Base-by-base conservation (phyloP, 2,113 vertebrate genomes). In the Morone saxatilis region DNA sequence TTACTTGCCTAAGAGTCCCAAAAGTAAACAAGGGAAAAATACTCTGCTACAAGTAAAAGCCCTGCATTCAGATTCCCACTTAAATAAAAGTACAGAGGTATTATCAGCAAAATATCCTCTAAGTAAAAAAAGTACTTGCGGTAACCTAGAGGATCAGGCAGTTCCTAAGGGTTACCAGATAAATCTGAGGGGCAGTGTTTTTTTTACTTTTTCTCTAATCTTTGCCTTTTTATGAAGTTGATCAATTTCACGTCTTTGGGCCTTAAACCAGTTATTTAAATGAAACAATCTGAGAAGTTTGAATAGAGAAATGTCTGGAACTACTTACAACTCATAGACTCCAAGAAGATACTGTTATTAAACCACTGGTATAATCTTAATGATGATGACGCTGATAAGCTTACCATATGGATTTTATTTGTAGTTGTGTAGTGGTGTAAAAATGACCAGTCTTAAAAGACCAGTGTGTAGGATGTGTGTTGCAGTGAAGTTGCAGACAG, bases 1-100 rank as follows among this genome's bases (percentile, higher is more conserved):
- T 76, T 51, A 19, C 69, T 73, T 10, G 11, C 54, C 20, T 70
- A 51, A 76, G 62, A 67, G 25, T 45, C 22, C 43, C 13, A 69
- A 71, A n/a, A 25, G 14, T 53, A 17, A 57, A 14, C 14, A 40
- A 50, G 62, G 13, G 63, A 67, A 61, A 62, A 71, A 67, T 41
- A 79, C 14, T 56, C 31, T 22, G 43, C 67, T 54, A 25, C 13
- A 41, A 47, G 12, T n/a, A 57, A 56, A 78, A 8, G 0, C 19
- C n/a, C 16, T 76, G 38, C 19, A 22, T 65, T 68, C 20, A 69
- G 57, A 68, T 31, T 50, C 4, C 12, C 9, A 19, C 40, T 7
- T 45, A 19, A 19, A 25, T 25, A 25, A 25, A 25, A 25, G 25
- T 25, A 25, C 25, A 25, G 25, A 25, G 25, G 25, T 25, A 25